phyloP scores from a whole-genome alignment of 2,888 invertebrate species.

The Drosophila anomalata region DNA sequence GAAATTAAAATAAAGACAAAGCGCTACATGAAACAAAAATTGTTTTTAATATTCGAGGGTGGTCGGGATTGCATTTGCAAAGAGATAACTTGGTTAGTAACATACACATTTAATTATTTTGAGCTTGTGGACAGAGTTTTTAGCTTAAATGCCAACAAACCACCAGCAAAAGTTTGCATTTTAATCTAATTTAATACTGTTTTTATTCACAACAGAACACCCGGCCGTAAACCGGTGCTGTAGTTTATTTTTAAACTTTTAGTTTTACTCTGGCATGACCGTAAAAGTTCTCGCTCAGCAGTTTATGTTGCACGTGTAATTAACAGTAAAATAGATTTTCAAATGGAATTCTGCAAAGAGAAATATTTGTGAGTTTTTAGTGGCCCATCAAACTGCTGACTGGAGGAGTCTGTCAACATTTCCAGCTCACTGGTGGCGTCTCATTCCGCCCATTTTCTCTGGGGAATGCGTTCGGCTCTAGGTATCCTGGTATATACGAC shows the following conservation, averaged over 20 bases:
- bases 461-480: slow-evolving; percentile 18
- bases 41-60: not conserved
- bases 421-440: not conserved
- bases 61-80: not conserved
- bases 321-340: slow-evolving; percentile 61
- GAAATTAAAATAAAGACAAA: slow-evolving; percentile 26
- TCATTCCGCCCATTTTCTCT: not conserved
- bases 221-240: slow-evolving; percentile 21
- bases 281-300: slow-evolving; percentile 31
- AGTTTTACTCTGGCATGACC: slow-evolving; percentile 18
- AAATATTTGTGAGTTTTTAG: slow-evolving; percentile 29
- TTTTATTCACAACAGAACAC: slow-evolving; percentile 27
- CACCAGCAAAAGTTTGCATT: slow-evolving; percentile 4
- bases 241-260: slow-evolving; percentile 35
- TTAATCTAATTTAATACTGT: slow-evolving; percentile 39
- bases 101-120: not conserved
- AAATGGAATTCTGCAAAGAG: slow-evolving; percentile 28
- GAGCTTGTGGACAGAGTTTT: slow-evolving; percentile 11
- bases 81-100: slow-evolving; percentile 4
- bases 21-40: not conserved
- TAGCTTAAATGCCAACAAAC: slow-evolving; percentile 6
- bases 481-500: slow-evolving; percentile 3
- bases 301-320: slow-evolving; percentile 52
- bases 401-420: slow-evolving; percentile 8
- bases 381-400: slow-evolving; percentile 22